Evolutionary conservation across 2,797 vertebrate genomes (phyloP).

Genomic region (Antrozous pallidus): DNA sequence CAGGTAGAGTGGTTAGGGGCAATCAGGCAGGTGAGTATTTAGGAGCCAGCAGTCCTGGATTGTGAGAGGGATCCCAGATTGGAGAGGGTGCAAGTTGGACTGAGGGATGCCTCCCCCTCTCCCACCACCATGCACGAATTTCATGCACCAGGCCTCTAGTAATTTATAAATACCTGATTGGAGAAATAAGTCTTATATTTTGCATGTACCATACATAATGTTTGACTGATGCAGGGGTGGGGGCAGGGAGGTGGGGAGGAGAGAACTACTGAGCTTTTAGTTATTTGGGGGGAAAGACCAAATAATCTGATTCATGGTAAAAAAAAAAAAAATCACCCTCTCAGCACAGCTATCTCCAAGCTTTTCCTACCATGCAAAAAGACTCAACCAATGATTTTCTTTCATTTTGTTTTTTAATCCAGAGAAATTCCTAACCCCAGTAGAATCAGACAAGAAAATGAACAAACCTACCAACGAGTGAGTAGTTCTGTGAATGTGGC

Average conservation of each 20-base stretch:
- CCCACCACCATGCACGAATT: too few species aligned
- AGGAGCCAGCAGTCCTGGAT: too few species aligned
- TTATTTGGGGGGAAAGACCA: neutral
- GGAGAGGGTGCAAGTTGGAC: too few species aligned
- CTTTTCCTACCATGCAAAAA: neutral
- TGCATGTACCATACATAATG: neutral
- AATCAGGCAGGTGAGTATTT: too few species aligned
- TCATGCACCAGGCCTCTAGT: too few species aligned
- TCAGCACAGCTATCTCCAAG: neutral
- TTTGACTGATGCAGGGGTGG: neutral
- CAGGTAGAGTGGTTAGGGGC: too few species aligned
- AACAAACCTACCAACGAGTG: neutral
- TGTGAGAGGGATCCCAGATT: too few species aligned
- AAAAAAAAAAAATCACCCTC: neutral
- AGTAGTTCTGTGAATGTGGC: neutral
- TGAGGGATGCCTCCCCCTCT: too few species aligned
- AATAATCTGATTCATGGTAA: neutral
- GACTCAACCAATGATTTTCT: neutral
- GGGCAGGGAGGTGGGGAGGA: accelerated
- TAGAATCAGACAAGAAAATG: neutral
- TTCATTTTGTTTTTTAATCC: neutral
- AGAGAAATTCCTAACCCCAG: neutral
- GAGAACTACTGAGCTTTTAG: neutral
- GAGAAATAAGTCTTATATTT: neutral
- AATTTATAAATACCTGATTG: neutral